phyloP scores from a whole-genome alignment of 2,888 invertebrate species.

The Phanerotoma sp. region DNA sequence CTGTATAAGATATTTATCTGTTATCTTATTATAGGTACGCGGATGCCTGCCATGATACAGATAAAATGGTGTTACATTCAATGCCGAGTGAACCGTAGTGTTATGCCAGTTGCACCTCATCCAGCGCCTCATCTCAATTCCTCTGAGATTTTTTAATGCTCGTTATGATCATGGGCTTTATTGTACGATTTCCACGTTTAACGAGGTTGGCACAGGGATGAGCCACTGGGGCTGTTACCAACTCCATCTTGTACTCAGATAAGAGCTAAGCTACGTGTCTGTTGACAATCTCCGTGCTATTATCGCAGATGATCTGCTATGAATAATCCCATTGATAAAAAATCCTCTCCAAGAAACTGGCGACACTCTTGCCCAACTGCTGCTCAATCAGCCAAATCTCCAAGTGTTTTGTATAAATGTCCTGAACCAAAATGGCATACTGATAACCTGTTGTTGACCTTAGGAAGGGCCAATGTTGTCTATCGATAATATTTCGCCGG shows the following conservation, averaged over 20 bases:
- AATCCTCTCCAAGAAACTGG: background rate
- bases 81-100: slow-evolving; percentile 23
- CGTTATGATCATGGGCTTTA: slow-evolving; percentile 26
- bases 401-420: slow-evolving; percentile 10
- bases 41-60: slow-evolving; percentile 22
- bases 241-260: background rate
- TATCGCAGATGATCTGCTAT: slow-evolving; percentile 8
- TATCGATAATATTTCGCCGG: slow-evolving; percentile 5
- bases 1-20: background rate
- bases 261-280: slow-evolving; percentile 12
- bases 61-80: slow-evolving; percentile 17
- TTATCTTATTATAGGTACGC: background rate
- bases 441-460: background rate
- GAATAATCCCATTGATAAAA: slow-evolving; percentile 5
- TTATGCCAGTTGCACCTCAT: slow-evolving; percentile 24
- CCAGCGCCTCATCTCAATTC: slow-evolving; percentile 25
- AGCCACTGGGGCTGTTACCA: slow-evolving; percentile 16
- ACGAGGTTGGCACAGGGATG: too few species aligned
- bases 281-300: slow-evolving; percentile 15
- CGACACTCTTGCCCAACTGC: slow-evolving; percentile 5
- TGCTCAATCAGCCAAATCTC: slow-evolving; percentile 3
- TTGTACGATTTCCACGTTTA: slow-evolving; percentile 22
- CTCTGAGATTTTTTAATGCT: slow-evolving; percentile 10
- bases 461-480: background rate
- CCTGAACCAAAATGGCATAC: background rate